Percentiles rank a stretch among this genome's conserved stretches.
phyloP scores from a whole-genome alignment of 2,888 invertebrate genomes.

The Andrena fulva region DNA sequence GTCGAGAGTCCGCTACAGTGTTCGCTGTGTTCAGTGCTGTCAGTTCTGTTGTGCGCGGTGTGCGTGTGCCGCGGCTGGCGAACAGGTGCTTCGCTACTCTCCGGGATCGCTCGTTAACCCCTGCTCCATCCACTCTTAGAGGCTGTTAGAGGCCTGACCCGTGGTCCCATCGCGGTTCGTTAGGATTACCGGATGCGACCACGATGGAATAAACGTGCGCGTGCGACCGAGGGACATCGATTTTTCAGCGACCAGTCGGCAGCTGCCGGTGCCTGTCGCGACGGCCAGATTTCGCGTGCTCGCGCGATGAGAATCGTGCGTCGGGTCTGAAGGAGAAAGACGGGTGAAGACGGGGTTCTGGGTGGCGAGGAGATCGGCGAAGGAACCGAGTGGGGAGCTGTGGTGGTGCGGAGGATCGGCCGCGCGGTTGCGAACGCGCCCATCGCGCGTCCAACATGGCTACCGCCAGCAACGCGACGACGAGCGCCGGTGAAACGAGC shows the following conservation, averaged over 20 bases:
- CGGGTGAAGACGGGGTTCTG: neutral
- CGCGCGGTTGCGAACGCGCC: slow-evolving; percentile 65
- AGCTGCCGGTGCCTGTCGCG: slow-evolving; percentile 9
- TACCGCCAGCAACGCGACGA: slow-evolving; percentile 71
- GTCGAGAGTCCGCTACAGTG: neutral
- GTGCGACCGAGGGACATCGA: slow-evolving; percentile 41
- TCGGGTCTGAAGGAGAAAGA: slow-evolving; percentile 19
- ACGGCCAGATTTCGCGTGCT: slow-evolving; percentile 4
- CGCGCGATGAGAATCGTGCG: slow-evolving; percentile 1
- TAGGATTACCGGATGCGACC: neutral
- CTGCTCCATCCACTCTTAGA: neutral
- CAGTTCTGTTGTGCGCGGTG: slow-evolving; percentile 19
- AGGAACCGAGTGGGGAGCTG: neutral
- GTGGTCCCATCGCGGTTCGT: too few relatives aligned
- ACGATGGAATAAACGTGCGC: slow-evolving; percentile 18
- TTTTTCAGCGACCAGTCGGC: slow-evolving; percentile 42
- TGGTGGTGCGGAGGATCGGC: slow-evolving; percentile 30
- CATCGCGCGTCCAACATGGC: slow-evolving; percentile 77
- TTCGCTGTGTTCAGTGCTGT: slow-evolving; percentile 20
- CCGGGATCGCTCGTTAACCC: neutral
- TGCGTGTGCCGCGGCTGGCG: slow-evolving; percentile 36
- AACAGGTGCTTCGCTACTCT: slow-evolving; percentile 51
- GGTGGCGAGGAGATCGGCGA: slow-evolving; percentile 4
- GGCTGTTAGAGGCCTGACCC: too few relatives aligned
- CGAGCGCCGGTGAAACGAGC: slow-evolving; percentile 58